phyloP scores from a whole-genome alignment of 2,888 invertebrate genomes.

The Andrena chrysosceles region DNA sequence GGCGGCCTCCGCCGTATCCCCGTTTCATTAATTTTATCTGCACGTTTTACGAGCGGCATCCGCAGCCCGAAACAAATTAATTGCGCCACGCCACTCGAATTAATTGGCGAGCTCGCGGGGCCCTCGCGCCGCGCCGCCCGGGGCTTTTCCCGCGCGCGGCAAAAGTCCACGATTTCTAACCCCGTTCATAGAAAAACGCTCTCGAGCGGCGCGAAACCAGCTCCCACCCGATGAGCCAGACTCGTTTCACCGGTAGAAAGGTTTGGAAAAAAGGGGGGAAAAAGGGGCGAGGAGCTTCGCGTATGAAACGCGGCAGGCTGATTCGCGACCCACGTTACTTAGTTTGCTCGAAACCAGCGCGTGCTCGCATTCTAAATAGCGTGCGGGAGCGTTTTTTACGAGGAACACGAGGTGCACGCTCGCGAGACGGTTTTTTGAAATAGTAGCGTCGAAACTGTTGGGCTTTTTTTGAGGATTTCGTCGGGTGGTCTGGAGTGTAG shows the following conservation, averaged over 20 bases:
- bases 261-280: not conserved
- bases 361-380: not conserved
- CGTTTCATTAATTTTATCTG: conserved; percentile 80
- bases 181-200: not conserved
- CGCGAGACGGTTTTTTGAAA: conserved; percentile 12
- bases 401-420: not conserved
- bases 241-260: not conserved
- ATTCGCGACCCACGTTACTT: not conserved
- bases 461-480: too few relatives aligned
- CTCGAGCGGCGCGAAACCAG: not conserved
- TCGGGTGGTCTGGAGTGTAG: too few relatives aligned
- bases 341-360: not conserved
- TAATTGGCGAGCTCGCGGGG: conserved; percentile 73
- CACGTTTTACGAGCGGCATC: conserved; percentile 78
- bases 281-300: not conserved
- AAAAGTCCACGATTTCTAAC: conserved; percentile 34
- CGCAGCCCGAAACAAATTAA: conserved; percentile 78
- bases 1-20: conserved; percentile 45
- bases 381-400: not conserved
- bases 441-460: too few relatives aligned
- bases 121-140: conserved; percentile 30
- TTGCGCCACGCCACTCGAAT: conserved; percentile 78
- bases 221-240: conserved; percentile 1
- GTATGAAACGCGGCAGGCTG: not conserved
- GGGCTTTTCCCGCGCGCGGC: conserved; percentile 14